Base-by-base conservation (phyloP, 2,888 invertebrate genomes). In the Saturnia japonica region DNA sequence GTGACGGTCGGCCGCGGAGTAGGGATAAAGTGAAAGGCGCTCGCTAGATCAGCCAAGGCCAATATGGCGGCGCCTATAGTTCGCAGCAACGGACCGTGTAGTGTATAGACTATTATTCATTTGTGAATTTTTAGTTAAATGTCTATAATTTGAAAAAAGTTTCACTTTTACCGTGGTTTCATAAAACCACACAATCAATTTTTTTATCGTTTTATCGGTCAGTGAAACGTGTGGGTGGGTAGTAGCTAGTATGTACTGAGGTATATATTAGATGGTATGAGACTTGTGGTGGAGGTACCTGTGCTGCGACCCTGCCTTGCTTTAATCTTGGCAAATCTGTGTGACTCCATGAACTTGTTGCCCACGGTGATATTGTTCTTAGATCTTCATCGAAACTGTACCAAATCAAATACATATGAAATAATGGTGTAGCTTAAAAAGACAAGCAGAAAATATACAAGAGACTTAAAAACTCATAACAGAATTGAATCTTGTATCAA, bases 291-390 rank as follows among this genome's bases (percentile, higher is more conserved):
- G 6, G n/a, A n/a, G n/a, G 91, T 86, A 96, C 96, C 95, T 96
- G 97, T 25, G 96, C 97, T 25, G 97, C 96, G 68, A 97, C 95
- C 93, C 96, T 95, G 74, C 97, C 97, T 85, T 96, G 95, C 76
- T 96, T 95, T 75, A 97, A 88, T 69, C 97, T 93, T 34, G 95
- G 95, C 78, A 97, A 91, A 82, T 97, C 97, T 9, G 97, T 97
- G 85, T 97, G 97, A 78, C 96, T 96, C 96, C 96, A 97, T 71
- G 95, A 95, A 84, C 96, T 96, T 74, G 95, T 95, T 67, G 96
- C 96, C 96, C 96, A 96, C n/a, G 96, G 96, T 60, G 95, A 95
- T 82, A 96, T 94, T 72, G 96, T 95, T 73, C 96, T 94, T 75
- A 96, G 90, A 83, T 96, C 96, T 84, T 95, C 95, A 78, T 95